These are phyloP conservation scores for Propithecus coquereli DNA, from an alignment of 2,113 vertebrate species.

Conservation along the genomic window DNA sequence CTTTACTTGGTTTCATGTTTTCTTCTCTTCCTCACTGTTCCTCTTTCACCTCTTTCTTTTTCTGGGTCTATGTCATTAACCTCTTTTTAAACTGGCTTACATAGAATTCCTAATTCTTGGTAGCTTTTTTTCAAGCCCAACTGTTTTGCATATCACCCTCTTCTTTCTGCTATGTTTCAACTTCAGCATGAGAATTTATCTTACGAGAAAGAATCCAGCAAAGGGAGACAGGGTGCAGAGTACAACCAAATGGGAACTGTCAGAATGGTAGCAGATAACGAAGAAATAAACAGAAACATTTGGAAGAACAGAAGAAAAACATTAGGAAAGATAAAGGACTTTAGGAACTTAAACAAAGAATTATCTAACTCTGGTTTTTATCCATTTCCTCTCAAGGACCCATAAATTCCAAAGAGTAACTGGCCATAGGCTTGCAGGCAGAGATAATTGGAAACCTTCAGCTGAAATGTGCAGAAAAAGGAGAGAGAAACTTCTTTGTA, in stretches of 20 bases:
- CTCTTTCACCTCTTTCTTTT: neutral
- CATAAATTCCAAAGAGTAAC: neutral
- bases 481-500: neutral
- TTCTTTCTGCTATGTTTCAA: neutral
- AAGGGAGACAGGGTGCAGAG: neutral
- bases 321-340: neutral
- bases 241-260: neutral
- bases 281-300: neutral
- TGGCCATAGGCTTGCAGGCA: neutral
- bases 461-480: neutral
- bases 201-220: neutral
- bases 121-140: neutral
- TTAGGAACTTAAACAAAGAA: neutral
- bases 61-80: neutral
- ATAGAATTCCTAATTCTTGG: neutral
- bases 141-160: neutral
- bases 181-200: neutral
- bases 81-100: neutral
- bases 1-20: neutral
- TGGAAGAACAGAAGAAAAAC: neutral
- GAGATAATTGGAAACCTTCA: neutral
- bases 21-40: neutral
- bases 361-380: neutral
- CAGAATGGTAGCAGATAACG: neutral
- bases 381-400: slow-evolving; percentile 8